phyloP scores from a whole-genome alignment of 2,113 vertebrate species.

The Neodon shergylaensis region DNA sequence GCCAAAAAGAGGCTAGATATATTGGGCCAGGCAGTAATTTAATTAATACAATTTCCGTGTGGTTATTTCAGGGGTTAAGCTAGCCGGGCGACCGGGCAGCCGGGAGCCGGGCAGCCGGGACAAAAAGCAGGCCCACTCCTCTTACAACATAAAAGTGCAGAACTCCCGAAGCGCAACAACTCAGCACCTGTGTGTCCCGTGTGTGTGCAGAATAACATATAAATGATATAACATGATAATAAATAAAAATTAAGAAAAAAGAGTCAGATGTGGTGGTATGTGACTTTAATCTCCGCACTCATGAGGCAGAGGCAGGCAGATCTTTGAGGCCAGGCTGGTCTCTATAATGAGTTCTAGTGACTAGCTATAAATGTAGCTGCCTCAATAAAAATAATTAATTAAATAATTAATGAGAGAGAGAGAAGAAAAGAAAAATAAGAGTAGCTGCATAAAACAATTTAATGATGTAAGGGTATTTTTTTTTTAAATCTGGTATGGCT shows the following conservation, averaged over 20 bases:
- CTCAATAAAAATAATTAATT: not conserved
- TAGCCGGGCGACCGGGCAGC: too few species aligned
- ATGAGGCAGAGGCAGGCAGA: not conserved
- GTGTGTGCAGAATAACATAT: not conserved
- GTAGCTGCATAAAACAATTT: not conserved
- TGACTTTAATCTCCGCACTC: not conserved
- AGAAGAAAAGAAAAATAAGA: not conserved
- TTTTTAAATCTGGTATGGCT: not conserved
- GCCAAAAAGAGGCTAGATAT: too few species aligned
- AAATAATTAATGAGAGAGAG: not conserved
- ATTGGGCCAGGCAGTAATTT: too few species aligned
- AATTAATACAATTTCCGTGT: too few species aligned
- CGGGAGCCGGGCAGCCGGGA: fast-evolving
- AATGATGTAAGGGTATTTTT: not conserved
- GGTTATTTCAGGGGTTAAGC: too few species aligned
- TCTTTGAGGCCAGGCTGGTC: not conserved
- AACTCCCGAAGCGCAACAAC: not conserved
- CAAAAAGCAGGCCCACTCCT: too few species aligned
- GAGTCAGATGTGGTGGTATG: not conserved
- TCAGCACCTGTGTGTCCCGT: not conserved
- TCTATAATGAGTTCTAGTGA: not conserved
- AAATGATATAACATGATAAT: not conserved
- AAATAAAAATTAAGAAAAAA: not conserved
- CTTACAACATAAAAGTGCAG: too few species aligned
- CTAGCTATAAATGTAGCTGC: not conserved